Evolutionary conservation across 1,140 invertebrate species (phyloP).

Genomic region (Drosophila pandora): DNA sequence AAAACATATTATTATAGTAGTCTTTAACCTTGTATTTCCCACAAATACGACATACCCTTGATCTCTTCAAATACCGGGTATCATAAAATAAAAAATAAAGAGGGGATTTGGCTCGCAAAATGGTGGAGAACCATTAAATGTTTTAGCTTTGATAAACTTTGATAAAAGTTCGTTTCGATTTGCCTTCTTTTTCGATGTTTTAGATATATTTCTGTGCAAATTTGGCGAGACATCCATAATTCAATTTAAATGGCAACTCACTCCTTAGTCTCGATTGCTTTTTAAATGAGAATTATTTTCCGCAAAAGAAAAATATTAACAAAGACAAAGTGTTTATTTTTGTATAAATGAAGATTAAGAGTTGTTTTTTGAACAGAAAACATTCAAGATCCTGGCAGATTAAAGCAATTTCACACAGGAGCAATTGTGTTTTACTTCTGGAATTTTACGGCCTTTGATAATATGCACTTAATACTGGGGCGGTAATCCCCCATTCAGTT

Average conservation of each 20-base stretch:
- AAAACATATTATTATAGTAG: too few species aligned
- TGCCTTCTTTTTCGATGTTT: not conserved
- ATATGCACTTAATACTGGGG: constrained; percentile 45
- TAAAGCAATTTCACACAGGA: constrained; percentile 41
- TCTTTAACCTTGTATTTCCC: too few species aligned
- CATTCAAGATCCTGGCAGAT: constrained; percentile 10
- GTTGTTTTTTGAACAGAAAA: not conserved
- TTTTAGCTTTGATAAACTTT: constrained; percentile 54
- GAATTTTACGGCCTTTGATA: constrained; percentile 43
- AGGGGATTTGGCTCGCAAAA: not conserved
- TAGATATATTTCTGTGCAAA: constrained; percentile 16
- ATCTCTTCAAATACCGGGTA: too few species aligned
- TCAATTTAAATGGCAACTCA: constrained; percentile 37
- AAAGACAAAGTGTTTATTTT: constrained; percentile 34
- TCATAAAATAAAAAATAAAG: not conserved
- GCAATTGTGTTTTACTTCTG: constrained; percentile 24
- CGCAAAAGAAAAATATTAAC: constrained; percentile 30
- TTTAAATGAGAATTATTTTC: constrained; percentile 46
- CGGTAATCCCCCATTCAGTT: constrained; percentile 17
- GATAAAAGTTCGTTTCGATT: constrained; percentile 36
- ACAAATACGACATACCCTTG: too few species aligned
- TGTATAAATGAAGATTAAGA: constrained; percentile 50
- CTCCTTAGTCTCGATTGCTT: constrained; percentile 31
- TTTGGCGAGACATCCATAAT: constrained; percentile 26
- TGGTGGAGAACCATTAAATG: constrained; percentile 45